These are phyloP conservation scores for Gymnosoma rotundatum DNA, from an alignment of 2,888 invertebrate species.

Conservation along the genomic window DNA sequence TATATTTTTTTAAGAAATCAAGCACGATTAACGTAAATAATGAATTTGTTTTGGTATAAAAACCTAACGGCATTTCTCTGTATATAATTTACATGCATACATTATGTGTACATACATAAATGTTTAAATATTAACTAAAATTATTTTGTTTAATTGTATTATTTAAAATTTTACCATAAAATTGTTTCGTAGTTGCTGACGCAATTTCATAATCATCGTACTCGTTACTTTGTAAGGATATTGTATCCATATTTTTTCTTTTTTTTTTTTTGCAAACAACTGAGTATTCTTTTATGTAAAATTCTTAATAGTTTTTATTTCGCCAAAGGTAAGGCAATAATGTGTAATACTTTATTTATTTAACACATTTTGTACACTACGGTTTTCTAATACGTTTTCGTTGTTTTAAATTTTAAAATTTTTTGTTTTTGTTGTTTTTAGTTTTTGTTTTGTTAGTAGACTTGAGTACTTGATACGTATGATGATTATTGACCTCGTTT, in stretches of 20 bases:
- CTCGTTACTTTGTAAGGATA: slow-evolving; percentile 66
- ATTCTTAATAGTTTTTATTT: slow-evolving; percentile 15
- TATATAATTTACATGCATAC: background rate
- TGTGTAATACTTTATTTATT: slow-evolving; percentile 24
- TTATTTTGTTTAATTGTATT: background rate
- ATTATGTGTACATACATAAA: background rate
- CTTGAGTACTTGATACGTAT: slow-evolving; percentile 40
- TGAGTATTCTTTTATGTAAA: background rate
- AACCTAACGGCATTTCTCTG: background rate
- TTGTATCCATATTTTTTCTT: slow-evolving; percentile 57
- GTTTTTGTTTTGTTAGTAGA: slow-evolving; percentile 21
- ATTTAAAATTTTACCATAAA: slow-evolving; percentile 61
- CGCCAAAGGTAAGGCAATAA: slow-evolving; percentile 2
- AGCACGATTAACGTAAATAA: too few relatives aligned
- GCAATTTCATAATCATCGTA: slow-evolving; percentile 57
- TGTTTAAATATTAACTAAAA: background rate
- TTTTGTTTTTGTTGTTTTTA: slow-evolving; percentile 17
- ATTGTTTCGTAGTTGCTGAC: slow-evolving; percentile 51
- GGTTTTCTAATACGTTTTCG: slow-evolving; percentile 44
- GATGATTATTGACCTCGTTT: slow-evolving; percentile 62
- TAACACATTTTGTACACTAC: slow-evolving; percentile 33
- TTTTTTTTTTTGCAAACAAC: background rate
- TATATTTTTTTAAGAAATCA: too few relatives aligned
- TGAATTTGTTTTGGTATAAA: too few relatives aligned
- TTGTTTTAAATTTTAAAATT: too few relatives aligned